A percentile compares a stretch with the other conserved stretches of the same genome.
phyloP scores from a whole-genome alignment of 1,140 invertebrate species.

The Lasaia peninsularis region DNA sequence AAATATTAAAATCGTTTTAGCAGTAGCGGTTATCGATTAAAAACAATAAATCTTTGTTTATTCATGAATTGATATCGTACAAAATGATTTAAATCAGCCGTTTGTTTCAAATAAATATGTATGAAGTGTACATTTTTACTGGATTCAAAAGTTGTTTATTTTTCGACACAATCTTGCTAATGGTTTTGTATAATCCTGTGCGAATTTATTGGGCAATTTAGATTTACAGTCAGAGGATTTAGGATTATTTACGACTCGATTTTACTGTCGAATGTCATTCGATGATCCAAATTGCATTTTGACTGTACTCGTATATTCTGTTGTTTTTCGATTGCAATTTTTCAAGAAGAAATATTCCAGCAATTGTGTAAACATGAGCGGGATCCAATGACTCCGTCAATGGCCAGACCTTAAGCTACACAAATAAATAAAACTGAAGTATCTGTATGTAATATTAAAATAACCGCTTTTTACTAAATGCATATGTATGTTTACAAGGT shows the following conservation, averaged over 20 bases:
- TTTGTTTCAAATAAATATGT: neutral
- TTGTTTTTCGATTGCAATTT: neutral
- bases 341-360: neutral
- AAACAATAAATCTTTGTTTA: too few relatives aligned
- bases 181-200: neutral
- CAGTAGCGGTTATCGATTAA: too few relatives aligned
- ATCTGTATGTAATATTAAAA: too few relatives aligned
- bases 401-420: too few relatives aligned
- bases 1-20: too few relatives aligned
- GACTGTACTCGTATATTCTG: neutral
- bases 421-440: too few relatives aligned
- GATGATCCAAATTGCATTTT: conserved; percentile 3
- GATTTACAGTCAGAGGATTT: conserved; percentile 7
- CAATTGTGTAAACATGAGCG: neutral
- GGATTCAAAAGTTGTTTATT: neutral
- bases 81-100: too few relatives aligned
- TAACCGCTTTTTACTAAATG: too few relatives aligned
- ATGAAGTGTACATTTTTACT: conserved; percentile 1
- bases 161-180: neutral
- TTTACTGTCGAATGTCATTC: conserved; percentile 6
- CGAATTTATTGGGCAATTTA: conserved; percentile 9
- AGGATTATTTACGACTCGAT: conserved; percentile 5
- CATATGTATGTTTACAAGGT: too few relatives aligned
- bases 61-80: too few relatives aligned
- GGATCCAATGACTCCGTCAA: too few relatives aligned